A percentile compares a stretch with the other conserved stretches of the same genome.
These are phyloP conservation scores for Mechanitis mazaeus DNA, from an alignment of 2,888 invertebrate species.

Conservation along the genomic window DNA sequence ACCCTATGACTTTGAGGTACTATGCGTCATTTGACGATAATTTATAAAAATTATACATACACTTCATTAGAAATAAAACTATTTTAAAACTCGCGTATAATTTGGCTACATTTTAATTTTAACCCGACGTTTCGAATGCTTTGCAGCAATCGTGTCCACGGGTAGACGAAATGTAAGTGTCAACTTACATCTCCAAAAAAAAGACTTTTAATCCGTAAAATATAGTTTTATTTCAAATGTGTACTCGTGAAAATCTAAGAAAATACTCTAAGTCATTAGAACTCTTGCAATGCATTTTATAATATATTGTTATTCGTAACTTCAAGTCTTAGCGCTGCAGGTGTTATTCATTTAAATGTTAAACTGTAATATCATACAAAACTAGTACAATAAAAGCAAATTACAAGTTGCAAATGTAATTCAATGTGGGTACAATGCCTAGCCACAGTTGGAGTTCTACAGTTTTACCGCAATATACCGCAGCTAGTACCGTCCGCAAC, in stretches of 20 bases:
- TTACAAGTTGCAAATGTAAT: slow-evolving; percentile 25
- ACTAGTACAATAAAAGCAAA: slow-evolving; percentile 23
- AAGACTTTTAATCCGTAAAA: no score
- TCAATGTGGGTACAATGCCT: slow-evolving; percentile 20
- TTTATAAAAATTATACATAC: background rate
- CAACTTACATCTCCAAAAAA: no score
- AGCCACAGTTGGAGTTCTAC: slow-evolving; percentile 14
- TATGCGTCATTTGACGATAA: slow-evolving; percentile 24
- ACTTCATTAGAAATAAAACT: background rate
- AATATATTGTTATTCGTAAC: background rate
- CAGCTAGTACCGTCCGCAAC: slow-evolving; percentile 14
- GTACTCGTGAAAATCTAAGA: no score
- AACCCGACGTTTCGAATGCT: no score
- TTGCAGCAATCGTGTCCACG: no score
- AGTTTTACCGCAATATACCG: slow-evolving; percentile 22
- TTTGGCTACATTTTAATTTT: no score
- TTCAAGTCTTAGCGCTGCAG: background rate
- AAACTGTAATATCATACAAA: slow-evolving; percentile 11
- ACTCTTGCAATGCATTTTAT: no score
- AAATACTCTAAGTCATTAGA: no score
- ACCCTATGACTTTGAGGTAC: slow-evolving; percentile 21
- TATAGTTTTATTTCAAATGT: no score
- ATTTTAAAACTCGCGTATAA: background rate
- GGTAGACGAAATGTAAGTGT: no score
- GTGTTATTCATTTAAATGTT: slow-evolving; percentile 17